Evolutionary conservation across 2,113 vertebrate species (phyloP).

Genomic region (Otus sunia): DNA sequence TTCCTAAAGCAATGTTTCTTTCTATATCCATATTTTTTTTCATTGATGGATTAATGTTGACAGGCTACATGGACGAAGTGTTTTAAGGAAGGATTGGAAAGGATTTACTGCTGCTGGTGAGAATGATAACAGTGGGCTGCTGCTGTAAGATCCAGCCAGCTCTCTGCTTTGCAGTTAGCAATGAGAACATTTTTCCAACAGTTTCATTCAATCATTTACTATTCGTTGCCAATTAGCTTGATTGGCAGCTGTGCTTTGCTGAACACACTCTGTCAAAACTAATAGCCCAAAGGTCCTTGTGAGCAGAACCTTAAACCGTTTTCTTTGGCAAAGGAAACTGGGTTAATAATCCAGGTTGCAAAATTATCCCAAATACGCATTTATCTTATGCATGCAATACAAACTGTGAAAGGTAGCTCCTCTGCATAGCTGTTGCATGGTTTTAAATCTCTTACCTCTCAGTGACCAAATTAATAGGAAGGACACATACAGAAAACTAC

Average conservation of each 20-base stretch:
- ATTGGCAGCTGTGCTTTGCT: slow-evolving; percentile 48
- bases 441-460: background rate
- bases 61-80: slow-evolving; percentile 57
- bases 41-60: slow-evolving; percentile 53
- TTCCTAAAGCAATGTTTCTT: slow-evolving; percentile 41
- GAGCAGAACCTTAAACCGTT: slow-evolving; percentile 44
- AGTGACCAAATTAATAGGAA: background rate
- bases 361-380: background rate
- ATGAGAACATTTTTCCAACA: background rate
- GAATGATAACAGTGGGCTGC: slow-evolving; percentile 57
- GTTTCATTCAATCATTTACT: slow-evolving; percentile 37
- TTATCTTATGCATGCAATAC: background rate
- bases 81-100: slow-evolving; percentile 65
- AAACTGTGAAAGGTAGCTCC: background rate
- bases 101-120: slow-evolving; percentile 63
- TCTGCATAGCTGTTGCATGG: background rate
- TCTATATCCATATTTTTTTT: slow-evolving; percentile 30
- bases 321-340: slow-evolving; percentile 31
- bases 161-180: background rate
- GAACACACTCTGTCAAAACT: slow-evolving; percentile 12
- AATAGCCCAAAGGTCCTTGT: slow-evolving; percentile 30
- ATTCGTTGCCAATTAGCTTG: slow-evolving; percentile 53
- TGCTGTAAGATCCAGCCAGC: slow-evolving; percentile 3
- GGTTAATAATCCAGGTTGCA: slow-evolving; percentile 48
- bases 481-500: background rate